A percentile compares a stretch with the other conserved stretches of the same genome.
phyloP scores from a whole-genome alignment of 2,888 invertebrate genomes.

The Rapana venosa region DNA sequence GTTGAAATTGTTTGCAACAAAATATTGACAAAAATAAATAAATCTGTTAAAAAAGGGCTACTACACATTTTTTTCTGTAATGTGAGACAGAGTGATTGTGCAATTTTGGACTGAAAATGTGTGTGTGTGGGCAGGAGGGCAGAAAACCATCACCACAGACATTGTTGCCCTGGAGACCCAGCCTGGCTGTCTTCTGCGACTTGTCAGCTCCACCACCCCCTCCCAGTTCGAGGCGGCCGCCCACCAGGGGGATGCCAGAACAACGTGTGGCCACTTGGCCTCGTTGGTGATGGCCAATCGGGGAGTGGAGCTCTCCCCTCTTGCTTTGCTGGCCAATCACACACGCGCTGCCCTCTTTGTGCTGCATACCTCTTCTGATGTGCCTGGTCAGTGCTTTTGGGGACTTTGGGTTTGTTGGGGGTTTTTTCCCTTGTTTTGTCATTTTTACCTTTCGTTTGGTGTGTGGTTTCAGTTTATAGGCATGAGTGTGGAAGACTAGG shows the following conservation, averaged over 20 bases:
- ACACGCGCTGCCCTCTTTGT: conserved; percentile 69
- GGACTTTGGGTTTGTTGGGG: neutral
- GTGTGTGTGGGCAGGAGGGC: conserved; percentile 57
- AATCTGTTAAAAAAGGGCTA: too few species aligned
- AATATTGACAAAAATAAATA: too few species aligned
- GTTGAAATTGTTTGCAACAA: too few species aligned
- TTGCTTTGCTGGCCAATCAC: conserved; percentile 72
- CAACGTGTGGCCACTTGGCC: conserved; percentile 72
- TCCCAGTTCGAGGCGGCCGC: conserved; percentile 65
- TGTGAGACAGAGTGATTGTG: too few species aligned
- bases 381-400: conserved; percentile 21
- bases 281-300: conserved; percentile 72
- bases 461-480: too few species aligned
- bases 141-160: conserved; percentile 64
- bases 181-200: conserved; percentile 69
- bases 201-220: conserved; percentile 66
- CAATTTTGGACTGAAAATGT: too few species aligned
- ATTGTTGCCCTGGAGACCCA: conserved; percentile 71
- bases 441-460: neutral
- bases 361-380: conserved; percentile 56
- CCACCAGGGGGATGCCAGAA: conserved; percentile 55
- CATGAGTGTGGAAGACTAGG: too few species aligned
- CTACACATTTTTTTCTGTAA: too few species aligned
- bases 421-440: neutral
- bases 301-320: conserved; percentile 69